phyloP scores from a whole-genome alignment of 2,797 vertebrate species.

The Sebastes dallii region DNA sequence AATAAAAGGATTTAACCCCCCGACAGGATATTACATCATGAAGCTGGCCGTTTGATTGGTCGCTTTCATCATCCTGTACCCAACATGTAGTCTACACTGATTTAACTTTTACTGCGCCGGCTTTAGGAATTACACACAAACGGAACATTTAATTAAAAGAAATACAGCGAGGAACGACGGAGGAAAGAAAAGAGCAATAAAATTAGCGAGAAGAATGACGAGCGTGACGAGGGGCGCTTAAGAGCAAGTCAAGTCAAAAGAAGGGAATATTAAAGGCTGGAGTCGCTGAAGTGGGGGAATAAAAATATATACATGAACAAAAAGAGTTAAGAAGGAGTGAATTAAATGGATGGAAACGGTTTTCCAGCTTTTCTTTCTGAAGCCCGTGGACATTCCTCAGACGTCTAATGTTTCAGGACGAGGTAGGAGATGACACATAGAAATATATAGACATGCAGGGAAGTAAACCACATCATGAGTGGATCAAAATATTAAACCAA shows the following conservation, averaged over 20 bases:
- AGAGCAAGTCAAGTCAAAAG: background rate
- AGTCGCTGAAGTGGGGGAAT: background rate
- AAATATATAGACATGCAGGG: background rate
- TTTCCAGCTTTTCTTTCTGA: background rate
- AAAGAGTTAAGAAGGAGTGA: background rate
- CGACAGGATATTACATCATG: constrained; percentile 75
- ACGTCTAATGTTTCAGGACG: constrained; percentile 47
- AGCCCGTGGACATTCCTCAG: constrained; percentile 2
- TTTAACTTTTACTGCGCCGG: constrained; percentile 44
- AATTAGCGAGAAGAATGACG: background rate
- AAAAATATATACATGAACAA: background rate
- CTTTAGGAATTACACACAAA: constrained; percentile 41
- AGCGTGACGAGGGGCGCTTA: background rate
- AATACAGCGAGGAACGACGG: constrained; percentile 2
- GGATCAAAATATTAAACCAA: constrained; percentile 44
- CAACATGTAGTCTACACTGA: constrained; percentile 48
- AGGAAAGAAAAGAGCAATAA: constrained; percentile 1
- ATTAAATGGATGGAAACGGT: background rate
- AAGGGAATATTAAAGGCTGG: constrained; percentile 1
- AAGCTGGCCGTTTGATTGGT: constrained; percentile 65
- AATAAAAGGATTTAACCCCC: constrained; percentile 47
- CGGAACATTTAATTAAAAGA: constrained; percentile 40
- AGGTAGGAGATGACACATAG: constrained; percentile 29
- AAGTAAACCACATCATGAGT: constrained; percentile 29
- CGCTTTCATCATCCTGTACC: constrained; percentile 11